Percentiles rank a stretch among this genome's conserved stretches.
These are phyloP conservation scores for Netelia melanura DNA, from an alignment of 2,888 invertebrate genomes.

Conservation along the genomic window DNA sequence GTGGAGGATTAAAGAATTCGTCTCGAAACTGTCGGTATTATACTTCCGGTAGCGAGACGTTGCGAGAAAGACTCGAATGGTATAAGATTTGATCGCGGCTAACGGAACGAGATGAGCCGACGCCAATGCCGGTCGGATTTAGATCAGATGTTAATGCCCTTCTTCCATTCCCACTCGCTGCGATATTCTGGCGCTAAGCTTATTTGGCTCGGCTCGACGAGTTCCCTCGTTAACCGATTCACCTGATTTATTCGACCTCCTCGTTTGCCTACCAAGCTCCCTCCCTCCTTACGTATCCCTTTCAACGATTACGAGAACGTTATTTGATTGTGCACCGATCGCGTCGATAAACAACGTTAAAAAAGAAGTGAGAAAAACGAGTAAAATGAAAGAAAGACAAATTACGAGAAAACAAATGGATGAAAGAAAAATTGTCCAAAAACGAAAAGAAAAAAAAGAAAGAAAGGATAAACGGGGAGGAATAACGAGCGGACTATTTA, in stretches of 20 bases:
- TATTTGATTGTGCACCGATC: not conserved
- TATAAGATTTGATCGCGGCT: constrained; percentile 47
- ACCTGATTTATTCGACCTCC: constrained; percentile 58
- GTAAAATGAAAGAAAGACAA: not conserved
- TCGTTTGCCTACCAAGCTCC: not conserved
- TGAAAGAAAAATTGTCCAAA: not conserved
- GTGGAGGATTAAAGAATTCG: not conserved
- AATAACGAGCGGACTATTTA: constrained; percentile 56
- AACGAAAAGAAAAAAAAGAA: no score
- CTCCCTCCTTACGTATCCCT: not conserved
- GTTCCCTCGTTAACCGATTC: constrained; percentile 62
- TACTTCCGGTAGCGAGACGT: constrained; percentile 25
- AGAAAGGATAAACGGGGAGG: not conserved
- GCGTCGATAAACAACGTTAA: not conserved
- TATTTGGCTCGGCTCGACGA: constrained; percentile 78
- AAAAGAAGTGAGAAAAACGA: not conserved
- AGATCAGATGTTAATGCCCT: constrained; percentile 83
- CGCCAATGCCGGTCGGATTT: constrained; percentile 78
- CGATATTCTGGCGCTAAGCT: constrained; percentile 65
- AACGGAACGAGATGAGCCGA: constrained; percentile 34
- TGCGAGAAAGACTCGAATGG: not conserved
- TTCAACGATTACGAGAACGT: not conserved
- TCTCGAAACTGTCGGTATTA: not conserved
- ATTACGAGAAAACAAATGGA: not conserved
- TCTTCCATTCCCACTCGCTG: constrained; percentile 59